Evolutionary conservation across 2,797 vertebrate genomes (phyloP).

Genomic region (Austrolebias charrua): DNA sequence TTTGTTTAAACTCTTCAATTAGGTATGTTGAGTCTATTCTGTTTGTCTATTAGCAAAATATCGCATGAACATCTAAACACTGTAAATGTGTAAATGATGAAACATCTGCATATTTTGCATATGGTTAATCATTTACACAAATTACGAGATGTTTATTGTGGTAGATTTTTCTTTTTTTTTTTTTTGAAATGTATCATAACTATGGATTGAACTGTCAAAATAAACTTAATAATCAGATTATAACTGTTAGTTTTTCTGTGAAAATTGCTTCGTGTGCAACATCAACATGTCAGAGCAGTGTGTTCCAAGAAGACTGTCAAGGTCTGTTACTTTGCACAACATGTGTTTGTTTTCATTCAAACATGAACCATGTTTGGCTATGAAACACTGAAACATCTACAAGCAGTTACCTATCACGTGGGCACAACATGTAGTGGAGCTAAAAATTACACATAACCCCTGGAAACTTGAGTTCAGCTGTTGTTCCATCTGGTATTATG

Average conservation of each 20-base stretch:
- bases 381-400: slow-evolving; percentile 67
- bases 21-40: no score
- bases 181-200: neutral
- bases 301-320: slow-evolving; percentile 65
- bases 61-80: no score
- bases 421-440: slow-evolving; percentile 41
- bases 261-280: slow-evolving; percentile 29
- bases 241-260: slow-evolving; percentile 34
- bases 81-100: no score
- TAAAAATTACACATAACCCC: slow-evolving; percentile 18
- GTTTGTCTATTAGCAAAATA: no score
- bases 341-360: slow-evolving; percentile 71
- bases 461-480: neutral
- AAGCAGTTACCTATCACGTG: slow-evolving; percentile 46
- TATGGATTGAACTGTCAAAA: slow-evolving; percentile 14
- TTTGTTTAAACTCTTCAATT: no score
- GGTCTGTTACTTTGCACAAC: slow-evolving; percentile 68
- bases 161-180: neutral
- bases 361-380: slow-evolving; percentile 73
- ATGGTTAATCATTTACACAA: no score
- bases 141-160: no score
- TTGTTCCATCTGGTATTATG: neutral
- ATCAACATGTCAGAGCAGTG: slow-evolving; percentile 49
- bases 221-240: neutral
- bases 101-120: no score